Conservation (phyloP, 2,797 vertebrate species). For the Enteromius mattozi region DNA sequence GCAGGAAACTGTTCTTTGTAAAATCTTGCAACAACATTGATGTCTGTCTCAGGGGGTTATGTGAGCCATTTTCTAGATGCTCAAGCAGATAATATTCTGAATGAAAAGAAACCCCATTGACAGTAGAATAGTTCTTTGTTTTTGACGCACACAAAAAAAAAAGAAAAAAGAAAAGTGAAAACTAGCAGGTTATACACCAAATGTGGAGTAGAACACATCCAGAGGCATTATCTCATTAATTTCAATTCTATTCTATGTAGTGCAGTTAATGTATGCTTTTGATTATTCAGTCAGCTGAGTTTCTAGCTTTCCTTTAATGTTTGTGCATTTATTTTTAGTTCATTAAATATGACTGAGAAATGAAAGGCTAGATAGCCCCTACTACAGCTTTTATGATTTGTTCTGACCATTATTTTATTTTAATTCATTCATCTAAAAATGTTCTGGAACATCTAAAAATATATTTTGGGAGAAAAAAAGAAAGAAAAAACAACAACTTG, state of each 20-base stretch:
- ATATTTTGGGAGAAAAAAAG: not conserved
- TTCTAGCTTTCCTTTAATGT: not conserved
- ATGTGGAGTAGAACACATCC: slow-evolving; percentile 9
- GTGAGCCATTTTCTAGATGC: slow-evolving; percentile 35
- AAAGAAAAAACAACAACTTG: not conserved
- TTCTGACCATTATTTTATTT: not conserved
- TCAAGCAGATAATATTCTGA: slow-evolving; percentile 37
- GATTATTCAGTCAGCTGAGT: not conserved
- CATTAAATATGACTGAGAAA: not conserved
- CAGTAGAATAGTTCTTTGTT: slow-evolving; percentile 2
- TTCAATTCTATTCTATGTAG: not conserved
- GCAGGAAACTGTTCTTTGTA: slow-evolving; percentile 36
- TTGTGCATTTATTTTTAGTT: slow-evolving; percentile 3
- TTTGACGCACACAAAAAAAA: not conserved
- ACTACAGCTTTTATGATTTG: not conserved
- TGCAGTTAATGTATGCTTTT: not conserved
- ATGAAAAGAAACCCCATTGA: slow-evolving; percentile 30
- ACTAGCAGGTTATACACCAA: not conserved
- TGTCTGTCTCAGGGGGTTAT: slow-evolving; percentile 42
- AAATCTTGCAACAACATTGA: slow-evolving; percentile 11
- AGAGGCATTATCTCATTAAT: slow-evolving; percentile 15
- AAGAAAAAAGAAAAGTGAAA: not conserved
- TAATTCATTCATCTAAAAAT: not conserved
- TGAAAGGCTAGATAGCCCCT: not conserved
- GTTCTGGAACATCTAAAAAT: not conserved